Evolutionary conservation across 2,113 vertebrate species (phyloP).

Genomic region (Haemorhous mexicanus): DNA sequence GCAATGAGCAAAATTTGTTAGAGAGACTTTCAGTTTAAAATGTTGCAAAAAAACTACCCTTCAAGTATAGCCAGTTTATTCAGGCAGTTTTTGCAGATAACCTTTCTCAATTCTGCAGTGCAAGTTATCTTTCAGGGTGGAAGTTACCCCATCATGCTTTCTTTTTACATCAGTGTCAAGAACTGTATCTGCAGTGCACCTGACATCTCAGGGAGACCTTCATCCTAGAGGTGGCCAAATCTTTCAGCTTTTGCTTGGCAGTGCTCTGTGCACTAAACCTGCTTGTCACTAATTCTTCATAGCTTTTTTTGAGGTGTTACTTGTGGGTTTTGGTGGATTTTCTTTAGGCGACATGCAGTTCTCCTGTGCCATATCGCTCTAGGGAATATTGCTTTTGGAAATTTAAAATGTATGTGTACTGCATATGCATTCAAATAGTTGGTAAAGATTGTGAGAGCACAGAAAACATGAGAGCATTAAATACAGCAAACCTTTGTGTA

Average conservation of each 20-base stretch:
- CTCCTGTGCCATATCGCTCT: background rate
- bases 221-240: background rate
- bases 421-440: background rate
- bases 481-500: background rate
- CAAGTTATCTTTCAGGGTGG: background rate
- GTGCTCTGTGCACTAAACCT: background rate
- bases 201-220: background rate
- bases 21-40: background rate
- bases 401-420: background rate
- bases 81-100: background rate
- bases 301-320: background rate
- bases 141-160: background rate
- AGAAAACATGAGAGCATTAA: background rate
- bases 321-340: background rate
- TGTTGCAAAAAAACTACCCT: background rate
- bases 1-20: background rate
- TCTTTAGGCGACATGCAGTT: rapidly evolving
- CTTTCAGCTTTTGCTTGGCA: background rate
- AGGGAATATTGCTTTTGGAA: background rate
- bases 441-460: background rate
- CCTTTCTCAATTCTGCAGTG: background rate
- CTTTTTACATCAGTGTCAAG: background rate
- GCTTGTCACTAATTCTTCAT: background rate
- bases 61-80: background rate
- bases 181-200: background rate